Percentiles rank a stretch among this genome's conserved stretches.
These are phyloP conservation scores for Eupithecia subumbrata DNA, from an alignment of 2,888 invertebrate species.

Conservation along the genomic window DNA sequence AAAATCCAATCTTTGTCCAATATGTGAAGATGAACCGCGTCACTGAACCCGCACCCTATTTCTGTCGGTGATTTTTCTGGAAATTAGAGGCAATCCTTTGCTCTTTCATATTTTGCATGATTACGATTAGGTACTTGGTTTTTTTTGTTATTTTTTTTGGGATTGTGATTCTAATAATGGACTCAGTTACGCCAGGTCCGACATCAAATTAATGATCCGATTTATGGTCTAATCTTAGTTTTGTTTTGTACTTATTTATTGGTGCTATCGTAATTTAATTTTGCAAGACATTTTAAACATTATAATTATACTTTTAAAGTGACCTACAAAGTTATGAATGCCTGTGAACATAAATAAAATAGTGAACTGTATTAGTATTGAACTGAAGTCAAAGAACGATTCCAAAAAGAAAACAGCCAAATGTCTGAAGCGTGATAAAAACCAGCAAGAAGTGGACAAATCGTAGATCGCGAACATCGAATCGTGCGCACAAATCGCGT, in stretches of 20 bases:
- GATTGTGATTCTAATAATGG: neutral
- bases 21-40: conserved; percentile 52
- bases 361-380: neutral
- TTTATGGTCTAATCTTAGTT: neutral
- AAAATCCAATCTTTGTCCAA: conserved; percentile 8
- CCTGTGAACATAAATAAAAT: neutral
- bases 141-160: neutral
- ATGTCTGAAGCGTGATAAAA: conserved; percentile 42
- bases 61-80: conserved; percentile 73
- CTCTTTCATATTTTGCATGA: conserved; percentile 45
- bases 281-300: neutral
- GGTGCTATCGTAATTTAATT: neutral
- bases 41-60: conserved; percentile 71
- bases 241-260: neutral
- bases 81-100: conserved; percentile 56
- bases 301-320: neutral
- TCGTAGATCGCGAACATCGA: conserved; percentile 40
- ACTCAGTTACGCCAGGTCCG: neutral
- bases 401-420: conserved; percentile 31
- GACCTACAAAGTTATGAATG: neutral
- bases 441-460: conserved; percentile 48
- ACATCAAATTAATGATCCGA: neutral
- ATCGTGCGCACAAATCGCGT: conserved; percentile 56
- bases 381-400: conserved; percentile 20
- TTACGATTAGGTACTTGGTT: conserved; percentile 13